Evolutionary conservation across 2,888 invertebrate species (phyloP).

Genomic region (Pedicia rivosa): DNA sequence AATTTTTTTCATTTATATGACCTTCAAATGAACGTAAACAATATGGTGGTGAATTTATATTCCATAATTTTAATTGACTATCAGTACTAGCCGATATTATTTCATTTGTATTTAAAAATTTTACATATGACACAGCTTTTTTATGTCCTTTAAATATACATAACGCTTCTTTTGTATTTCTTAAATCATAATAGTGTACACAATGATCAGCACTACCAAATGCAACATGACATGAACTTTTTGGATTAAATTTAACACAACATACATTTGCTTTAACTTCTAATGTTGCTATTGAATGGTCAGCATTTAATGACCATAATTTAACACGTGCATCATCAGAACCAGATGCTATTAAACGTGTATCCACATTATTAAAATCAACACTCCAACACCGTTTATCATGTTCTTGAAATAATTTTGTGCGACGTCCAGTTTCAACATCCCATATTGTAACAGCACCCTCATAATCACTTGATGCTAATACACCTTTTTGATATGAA

Average conservation of each 20-base stretch:
- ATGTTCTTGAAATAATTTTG: conserved; percentile 71
- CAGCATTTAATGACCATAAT: conserved; percentile 77
- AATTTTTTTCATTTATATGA: conserved; percentile 90
- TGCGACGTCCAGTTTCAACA: conserved; percentile 57
- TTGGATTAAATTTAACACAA: conserved; percentile 81
- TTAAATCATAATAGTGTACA: conserved; percentile 88
- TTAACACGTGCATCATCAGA: conserved; percentile 89
- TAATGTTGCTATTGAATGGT: conserved; percentile 71
- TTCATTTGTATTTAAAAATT: conserved; percentile 70
- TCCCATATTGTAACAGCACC: conserved; percentile 91
- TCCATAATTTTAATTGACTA: conserved; percentile 83
- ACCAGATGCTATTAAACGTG: conserved; percentile 76
- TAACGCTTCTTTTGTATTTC: conserved; percentile 66
- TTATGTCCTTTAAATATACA: conserved; percentile 76
- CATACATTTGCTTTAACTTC: conserved; percentile 93
- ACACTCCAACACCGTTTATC: conserved; percentile 94
- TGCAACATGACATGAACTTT: conserved; percentile 72
- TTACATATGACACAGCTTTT: conserved; percentile 89
- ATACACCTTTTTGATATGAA: conserved; percentile 69
- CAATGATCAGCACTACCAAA: conserved; percentile 96
- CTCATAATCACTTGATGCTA: conserved; percentile 89
- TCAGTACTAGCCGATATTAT: conserved; percentile 88
- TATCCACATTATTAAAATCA: conserved; percentile 84
- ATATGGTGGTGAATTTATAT: conserved; percentile 53
- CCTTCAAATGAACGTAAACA: conserved; percentile 77